Conservation (phyloP, 2,113 vertebrate species). For the Microcebus tavaratra region DNA sequence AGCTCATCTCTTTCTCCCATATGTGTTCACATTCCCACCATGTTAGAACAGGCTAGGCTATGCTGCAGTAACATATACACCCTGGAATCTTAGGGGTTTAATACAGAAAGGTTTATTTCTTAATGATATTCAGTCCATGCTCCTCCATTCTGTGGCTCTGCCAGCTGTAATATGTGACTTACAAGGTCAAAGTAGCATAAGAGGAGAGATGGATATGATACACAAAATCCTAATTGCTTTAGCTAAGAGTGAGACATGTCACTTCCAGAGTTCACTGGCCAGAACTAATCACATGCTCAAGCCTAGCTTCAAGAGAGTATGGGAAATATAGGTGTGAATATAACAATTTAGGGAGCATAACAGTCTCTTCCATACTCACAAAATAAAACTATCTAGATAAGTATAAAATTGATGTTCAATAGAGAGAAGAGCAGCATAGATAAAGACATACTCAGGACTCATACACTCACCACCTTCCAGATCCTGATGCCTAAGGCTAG, state of each 20-base stretch:
- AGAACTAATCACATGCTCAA: not conserved
- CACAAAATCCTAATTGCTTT: slow-evolving; percentile 9
- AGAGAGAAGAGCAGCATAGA: not conserved
- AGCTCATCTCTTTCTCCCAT: not conserved
- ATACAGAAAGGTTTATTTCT: not conserved
- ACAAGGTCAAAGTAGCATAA: not conserved
- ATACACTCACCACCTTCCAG: not conserved
- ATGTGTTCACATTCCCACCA: not conserved
- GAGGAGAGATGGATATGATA: not conserved
- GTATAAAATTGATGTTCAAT: not conserved
- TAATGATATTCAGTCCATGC: not conserved
- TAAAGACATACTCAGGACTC: not conserved
- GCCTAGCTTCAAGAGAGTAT: not conserved
- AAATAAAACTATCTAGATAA: not conserved
- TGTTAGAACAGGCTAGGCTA: not conserved
- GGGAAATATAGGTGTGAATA: not conserved
- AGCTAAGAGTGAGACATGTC: not conserved
- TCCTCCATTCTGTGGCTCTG: not conserved
- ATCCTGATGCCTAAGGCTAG: not conserved
- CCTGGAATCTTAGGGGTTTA: not conserved
- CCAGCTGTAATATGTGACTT: not conserved
- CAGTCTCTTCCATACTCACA: not conserved
- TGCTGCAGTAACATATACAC: not conserved
- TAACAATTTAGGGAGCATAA: not conserved
- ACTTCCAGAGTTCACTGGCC: not conserved